Evolutionary conservation across 2,797 vertebrate genomes (phyloP), one percentile per base, ranked within the genome.

Genomic region (Spheniscus humboldti): DNA sequence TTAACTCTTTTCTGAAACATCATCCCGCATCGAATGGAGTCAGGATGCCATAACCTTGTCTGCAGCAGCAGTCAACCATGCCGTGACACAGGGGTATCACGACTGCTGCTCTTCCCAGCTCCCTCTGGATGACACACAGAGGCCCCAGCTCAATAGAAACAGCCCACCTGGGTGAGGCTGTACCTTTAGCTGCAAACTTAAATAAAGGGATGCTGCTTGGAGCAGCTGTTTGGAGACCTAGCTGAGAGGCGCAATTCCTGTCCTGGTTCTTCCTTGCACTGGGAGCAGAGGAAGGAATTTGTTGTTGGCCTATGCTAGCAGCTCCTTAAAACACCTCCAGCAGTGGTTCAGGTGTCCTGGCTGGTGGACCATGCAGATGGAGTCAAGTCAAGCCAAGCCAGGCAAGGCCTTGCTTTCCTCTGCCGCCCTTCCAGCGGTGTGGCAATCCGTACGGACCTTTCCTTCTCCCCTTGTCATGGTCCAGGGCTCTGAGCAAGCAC

Each of bases 1-100:
- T 92, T 76, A 95, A 93, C 77, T 94, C 64, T 93, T 82, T 90
- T 85, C 88, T 75, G 88, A 75, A 90, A 39, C 57, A 37, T 33
- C 62, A 39, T 23, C 60, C 16, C 7, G 7, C 5, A 12, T n/a
- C 1, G 1, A 71, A 85, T 10, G 14, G 63, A 92, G 35, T 14
- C n/a, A 12, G 50, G 59, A 88, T 50, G 59, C 59, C 1, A 1
- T 11, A 28, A 37, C 60, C 59, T 23, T 14, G 19, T 60, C 71
- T 67, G 48, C 75, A 67, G 84, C 45, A 76, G 64, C 50, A 90
- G 17, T n/a, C 73, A 43, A 8, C 66, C 59, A 1, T 2, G 1
- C 25, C 6, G 0, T 5, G 35, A 20, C 63, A 14, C 0, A 2
- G 17, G n/a, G 57, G 4, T 17, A 37, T 31, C 17, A 9, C 1